Evolutionary conservation across 2,888 invertebrate species (phyloP), one percentile per base, ranked within the genome.

Genomic region (Linhomoeus sp.): DNA sequence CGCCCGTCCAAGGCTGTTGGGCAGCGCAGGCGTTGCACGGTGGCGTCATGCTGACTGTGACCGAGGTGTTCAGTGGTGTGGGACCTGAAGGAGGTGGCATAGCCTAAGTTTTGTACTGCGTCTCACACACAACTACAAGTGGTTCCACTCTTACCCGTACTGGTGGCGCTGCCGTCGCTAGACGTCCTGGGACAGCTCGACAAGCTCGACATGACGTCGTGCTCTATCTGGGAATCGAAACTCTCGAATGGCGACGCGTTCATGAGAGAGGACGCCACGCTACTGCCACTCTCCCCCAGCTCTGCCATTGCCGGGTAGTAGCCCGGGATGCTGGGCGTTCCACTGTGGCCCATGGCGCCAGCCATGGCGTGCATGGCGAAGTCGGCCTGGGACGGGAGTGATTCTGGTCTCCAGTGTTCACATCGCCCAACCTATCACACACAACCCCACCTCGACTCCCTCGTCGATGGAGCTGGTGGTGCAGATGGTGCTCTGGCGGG

Each of bases 381-480:
- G 26, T 19, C 24, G 17, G 24, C 3, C n/a, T 38, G 19, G 3
- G 23, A 9, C 33, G 17, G 23, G 19, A 15, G 38, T 12, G 3
- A 22, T 7, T 14, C 7, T 5, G 20, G 14, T 22, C 25, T n/a
- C 14, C 49, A 48, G 20, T 24, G 22, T 41, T 22, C 17, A 23
- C 24, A 26, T 35, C 17, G 33, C 12, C 24, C 3, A 14, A 26
- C 17, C 35, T 12, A n/a, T 43, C 43, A 17, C n/a, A 9, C 22
- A 3, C 17, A 23, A 17, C 7, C 15, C 35, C 19, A 1, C 59
- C 51, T 68, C 67, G 3, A 67, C 64, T 1, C 68, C 67, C 49
- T 69, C 68, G 45, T 68, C 68, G 15, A 69, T 65, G 3, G 66
- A 66, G n/a, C 65, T 62, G 29, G 56, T 53, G 1, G 56, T 56